phyloP scores from a whole-genome alignment of 1,140 invertebrate genomes.

The Brachionus plicatilis region DNA sequence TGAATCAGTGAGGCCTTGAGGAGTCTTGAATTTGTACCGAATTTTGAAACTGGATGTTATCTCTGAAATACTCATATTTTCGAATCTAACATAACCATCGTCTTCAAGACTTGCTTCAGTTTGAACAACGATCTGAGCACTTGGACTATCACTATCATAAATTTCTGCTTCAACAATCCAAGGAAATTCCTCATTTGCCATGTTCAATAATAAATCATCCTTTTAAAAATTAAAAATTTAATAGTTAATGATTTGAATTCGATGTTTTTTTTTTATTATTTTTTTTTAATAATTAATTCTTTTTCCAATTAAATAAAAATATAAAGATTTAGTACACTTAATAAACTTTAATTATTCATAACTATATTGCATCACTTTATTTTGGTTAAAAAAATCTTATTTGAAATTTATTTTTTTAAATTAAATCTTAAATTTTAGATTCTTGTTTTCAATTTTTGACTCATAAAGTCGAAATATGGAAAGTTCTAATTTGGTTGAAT shows the following conservation, averaged over 20 bases:
- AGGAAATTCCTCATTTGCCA: not conserved
- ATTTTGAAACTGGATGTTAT: not conserved
- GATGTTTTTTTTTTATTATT: not conserved
- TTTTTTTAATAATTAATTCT: not conserved
- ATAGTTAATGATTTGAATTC: no score
- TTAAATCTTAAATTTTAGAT: no score
- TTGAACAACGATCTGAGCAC: not conserved
- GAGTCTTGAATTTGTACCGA: not conserved
- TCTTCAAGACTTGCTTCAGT: not conserved
- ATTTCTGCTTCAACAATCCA: conserved; percentile 17
- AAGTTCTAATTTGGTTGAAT: no score
- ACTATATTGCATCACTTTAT: no score
- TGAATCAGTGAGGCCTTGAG: not conserved
- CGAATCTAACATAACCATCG: conserved; percentile 27
- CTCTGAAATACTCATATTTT: not conserved
- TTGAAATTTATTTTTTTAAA: no score
- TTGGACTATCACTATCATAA: not conserved
- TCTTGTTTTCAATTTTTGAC: no score
- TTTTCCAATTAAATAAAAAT: no score
- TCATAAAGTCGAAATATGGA: no score
- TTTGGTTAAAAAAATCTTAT: no score
- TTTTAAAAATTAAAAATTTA: not conserved
- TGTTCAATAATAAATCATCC: not conserved
- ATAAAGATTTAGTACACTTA: no score
- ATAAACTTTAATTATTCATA: no score